A percentile compares a stretch with the other conserved stretches of the same genome.
Conservation (phyloP, 2,888 invertebrate species). For the Craniophora ligustri region DNA sequence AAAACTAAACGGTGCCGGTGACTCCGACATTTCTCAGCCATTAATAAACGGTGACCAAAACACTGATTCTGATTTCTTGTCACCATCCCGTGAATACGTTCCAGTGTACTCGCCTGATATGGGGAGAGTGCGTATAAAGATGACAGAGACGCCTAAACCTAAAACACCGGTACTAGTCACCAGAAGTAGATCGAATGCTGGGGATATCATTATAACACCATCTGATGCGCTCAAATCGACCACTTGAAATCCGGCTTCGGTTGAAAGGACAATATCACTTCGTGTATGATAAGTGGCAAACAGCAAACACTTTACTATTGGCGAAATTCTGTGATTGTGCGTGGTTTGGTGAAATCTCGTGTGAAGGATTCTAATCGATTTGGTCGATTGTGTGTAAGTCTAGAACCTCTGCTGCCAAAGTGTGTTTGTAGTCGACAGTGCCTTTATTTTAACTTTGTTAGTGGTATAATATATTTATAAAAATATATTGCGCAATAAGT, state of each 20-base stretch:
- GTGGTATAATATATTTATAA: conserved; percentile 84
- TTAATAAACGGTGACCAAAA: conserved; percentile 80
- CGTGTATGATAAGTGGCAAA: conserved; percentile 80
- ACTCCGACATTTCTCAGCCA: conserved; percentile 86
- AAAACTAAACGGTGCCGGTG: conserved; percentile 80
- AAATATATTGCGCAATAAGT: conserved; percentile 83
- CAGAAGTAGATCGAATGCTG: conserved; percentile 92
- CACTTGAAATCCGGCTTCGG: conserved; percentile 76
- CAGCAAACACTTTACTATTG: conserved; percentile 85
- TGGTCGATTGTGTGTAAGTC: conserved; percentile 72
- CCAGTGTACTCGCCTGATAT: conserved; percentile 91
- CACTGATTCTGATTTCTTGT: conserved; percentile 79
- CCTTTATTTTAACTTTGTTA: conserved; percentile 83
- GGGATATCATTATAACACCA: conserved; percentile 92
- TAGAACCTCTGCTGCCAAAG: conserved; percentile 87
- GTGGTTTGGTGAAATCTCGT: conserved; percentile 68
- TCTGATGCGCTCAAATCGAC: conserved; percentile 81
- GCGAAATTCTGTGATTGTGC: conserved; percentile 85
- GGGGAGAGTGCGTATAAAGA: conserved; percentile 93
- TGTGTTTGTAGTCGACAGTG: conserved; percentile 89
- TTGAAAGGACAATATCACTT: conserved; percentile 71
- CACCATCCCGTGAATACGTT: conserved; percentile 82
- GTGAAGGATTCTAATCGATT: conserved; percentile 69
- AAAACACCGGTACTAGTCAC: conserved; percentile 95
- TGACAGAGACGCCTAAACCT: conserved; percentile 93